These are phyloP conservation scores for Acomys russatus DNA, from an alignment of 2,797 vertebrate genomes.

Conservation along the genomic window DNA sequence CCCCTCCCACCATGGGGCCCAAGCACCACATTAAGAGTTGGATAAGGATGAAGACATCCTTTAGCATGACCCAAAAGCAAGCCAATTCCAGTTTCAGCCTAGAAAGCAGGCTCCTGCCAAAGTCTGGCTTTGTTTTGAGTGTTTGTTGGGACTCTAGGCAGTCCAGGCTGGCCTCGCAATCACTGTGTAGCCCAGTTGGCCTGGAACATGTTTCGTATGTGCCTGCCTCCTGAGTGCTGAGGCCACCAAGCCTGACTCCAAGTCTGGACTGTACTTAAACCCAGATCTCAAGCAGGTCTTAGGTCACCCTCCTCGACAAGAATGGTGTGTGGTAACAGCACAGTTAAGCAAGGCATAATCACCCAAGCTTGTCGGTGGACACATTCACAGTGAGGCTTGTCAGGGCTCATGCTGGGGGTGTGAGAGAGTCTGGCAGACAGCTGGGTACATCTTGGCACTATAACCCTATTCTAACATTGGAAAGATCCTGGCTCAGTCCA, in stretches of 20 bases:
- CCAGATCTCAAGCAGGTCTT: background rate
- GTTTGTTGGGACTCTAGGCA: background rate
- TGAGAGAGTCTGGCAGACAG: background rate
- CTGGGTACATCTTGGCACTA: background rate
- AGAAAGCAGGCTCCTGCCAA: background rate
- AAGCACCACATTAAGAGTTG: background rate
- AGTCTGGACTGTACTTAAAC: background rate
- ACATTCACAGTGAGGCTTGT: accelerated
- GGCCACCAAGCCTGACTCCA: background rate
- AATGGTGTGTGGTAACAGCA: background rate
- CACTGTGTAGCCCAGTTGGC: background rate
- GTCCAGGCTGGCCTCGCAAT: background rate
- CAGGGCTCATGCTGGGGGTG: accelerated
- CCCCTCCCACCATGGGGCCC: background rate
- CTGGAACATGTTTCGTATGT: background rate
- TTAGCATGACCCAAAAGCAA: background rate
- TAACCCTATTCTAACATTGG: background rate
- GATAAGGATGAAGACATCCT: background rate
- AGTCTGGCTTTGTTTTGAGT: background rate
- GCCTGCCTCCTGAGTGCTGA: background rate
- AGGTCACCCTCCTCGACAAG: background rate
- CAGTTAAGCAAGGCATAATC: background rate
- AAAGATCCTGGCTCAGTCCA: background rate
- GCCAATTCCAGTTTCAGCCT: background rate
- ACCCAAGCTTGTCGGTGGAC: background rate